Evolutionary conservation across 2,888 invertebrate genomes (phyloP).

Genomic region (Drosophila maculinotata): DNA sequence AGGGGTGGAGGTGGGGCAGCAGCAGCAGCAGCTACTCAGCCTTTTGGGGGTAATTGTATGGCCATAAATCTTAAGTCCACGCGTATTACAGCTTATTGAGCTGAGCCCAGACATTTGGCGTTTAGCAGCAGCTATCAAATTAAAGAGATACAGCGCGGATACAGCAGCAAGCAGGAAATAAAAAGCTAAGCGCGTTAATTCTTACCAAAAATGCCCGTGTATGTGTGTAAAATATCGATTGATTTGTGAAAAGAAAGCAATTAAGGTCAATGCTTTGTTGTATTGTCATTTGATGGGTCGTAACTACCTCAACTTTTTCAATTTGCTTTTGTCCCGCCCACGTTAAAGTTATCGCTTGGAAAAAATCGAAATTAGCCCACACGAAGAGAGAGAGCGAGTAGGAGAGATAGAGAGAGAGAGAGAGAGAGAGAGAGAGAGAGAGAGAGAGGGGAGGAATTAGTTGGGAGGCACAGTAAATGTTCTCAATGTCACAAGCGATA

Average conservation of each 20-base stretch:
- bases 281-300: constrained; percentile 42
- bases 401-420: too few relatives aligned
- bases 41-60: constrained; percentile 59
- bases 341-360: constrained; percentile 64
- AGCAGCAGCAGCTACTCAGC: constrained; percentile 2
- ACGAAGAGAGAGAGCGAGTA: too few relatives aligned
- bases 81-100: constrained; percentile 48
- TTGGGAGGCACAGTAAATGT: constrained; percentile 17
- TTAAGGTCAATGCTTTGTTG: constrained; percentile 65
- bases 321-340: constrained; percentile 54
- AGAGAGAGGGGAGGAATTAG: background rate
- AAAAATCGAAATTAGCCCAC: constrained; percentile 56
- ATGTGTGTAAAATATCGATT: constrained; percentile 61
- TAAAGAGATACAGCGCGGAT: constrained; percentile 35
- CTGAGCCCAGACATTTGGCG: constrained; percentile 15
- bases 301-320: constrained; percentile 75
- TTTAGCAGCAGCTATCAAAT: constrained; percentile 39
- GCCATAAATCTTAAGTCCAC: constrained; percentile 66
- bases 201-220: constrained; percentile 9
- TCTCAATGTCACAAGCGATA: constrained; percentile 53
- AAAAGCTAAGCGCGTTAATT: constrained; percentile 30
- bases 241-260: constrained; percentile 47
- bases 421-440: background rate
- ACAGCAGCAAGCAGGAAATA: background rate
- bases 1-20: background rate